Conservation (phyloP, 2,888 invertebrate genomes). For the Cantharis rustica region DNA sequence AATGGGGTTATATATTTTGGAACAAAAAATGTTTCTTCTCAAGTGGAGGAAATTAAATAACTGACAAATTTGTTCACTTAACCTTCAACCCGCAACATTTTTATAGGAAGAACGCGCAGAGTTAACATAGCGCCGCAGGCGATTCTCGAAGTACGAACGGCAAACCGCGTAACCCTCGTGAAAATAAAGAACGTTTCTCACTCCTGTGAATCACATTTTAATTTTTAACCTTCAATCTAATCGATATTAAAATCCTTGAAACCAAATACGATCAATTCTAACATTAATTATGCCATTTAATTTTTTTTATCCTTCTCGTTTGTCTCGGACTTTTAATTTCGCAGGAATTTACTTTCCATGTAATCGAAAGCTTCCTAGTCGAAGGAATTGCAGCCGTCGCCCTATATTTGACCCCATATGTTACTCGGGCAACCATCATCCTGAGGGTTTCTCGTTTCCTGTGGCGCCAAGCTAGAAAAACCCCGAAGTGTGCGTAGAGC, state of each 20-base stretch:
- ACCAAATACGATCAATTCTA: not conserved
- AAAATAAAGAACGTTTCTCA: not conserved
- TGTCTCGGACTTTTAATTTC: not conserved
- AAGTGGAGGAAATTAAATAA: not conserved
- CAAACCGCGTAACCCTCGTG: not conserved
- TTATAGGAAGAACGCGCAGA: not conserved
- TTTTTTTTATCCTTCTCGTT: not conserved
- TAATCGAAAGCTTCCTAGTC: not conserved
- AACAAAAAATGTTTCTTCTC: not conserved
- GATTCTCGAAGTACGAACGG: not conserved
- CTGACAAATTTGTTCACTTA: not conserved
- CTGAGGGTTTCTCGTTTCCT: constrained; percentile 11
- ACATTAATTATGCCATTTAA: not conserved
- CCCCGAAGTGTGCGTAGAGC: not conserved
- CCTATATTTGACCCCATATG: constrained; percentile 9
- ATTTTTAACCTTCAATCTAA: not conserved
- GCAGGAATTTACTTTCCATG: not conserved
- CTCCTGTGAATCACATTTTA: not conserved
- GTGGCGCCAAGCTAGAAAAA: constrained; percentile 17
- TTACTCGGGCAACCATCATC: constrained; percentile 15
- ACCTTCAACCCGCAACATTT: not conserved
- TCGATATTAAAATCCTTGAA: not conserved
- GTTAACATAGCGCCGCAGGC: not conserved
- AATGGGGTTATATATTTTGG: not conserved
- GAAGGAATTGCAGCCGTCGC: not conserved